phyloP scores from a whole-genome alignment of 2,113 vertebrate species.

The Ivindomyrus marchei region DNA sequence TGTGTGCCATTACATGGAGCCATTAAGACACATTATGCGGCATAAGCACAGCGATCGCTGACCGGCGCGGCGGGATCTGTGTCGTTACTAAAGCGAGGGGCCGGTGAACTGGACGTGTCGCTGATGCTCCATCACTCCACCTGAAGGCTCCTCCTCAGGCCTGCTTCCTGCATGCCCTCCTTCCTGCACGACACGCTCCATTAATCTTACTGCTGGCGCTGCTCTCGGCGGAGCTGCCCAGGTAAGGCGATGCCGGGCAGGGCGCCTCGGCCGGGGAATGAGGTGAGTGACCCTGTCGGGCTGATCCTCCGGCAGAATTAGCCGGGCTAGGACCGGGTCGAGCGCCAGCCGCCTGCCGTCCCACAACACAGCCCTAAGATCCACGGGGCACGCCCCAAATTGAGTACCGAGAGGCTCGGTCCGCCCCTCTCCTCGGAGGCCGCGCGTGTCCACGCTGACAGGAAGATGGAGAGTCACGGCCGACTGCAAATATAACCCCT shows the following conservation, averaged over 20 bases:
- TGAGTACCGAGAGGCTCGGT: conserved; percentile 48
- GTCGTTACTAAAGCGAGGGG: neutral
- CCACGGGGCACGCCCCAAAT: conserved; percentile 37
- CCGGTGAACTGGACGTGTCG: neutral
- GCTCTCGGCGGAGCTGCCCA: conserved; percentile 32
- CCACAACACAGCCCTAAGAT: neutral
- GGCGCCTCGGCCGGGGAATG: conserved; percentile 19
- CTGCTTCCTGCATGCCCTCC: neutral
- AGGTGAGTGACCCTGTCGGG: conserved; percentile 30
- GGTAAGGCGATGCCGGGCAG: conserved; percentile 26
- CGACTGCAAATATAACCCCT: neutral
- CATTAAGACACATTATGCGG: neutral
- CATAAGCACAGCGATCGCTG: neutral
- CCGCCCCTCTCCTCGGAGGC: neutral
- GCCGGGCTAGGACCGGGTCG: conserved; percentile 24
- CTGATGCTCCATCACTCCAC: neutral
- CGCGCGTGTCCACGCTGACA: conserved; percentile 51
- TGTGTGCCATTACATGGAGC: neutral
- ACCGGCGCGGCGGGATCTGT: neutral
- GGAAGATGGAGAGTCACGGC: conserved; percentile 46
- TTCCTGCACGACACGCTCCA: conserved; percentile 22
- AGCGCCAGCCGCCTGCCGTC: neutral
- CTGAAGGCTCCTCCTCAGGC: neutral
- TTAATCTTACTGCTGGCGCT: conserved; percentile 41
- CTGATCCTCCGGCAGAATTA: conserved; percentile 34